Conservation (phyloP, 2,888 invertebrate genomes). For the Cerceris rybyensis region DNA sequence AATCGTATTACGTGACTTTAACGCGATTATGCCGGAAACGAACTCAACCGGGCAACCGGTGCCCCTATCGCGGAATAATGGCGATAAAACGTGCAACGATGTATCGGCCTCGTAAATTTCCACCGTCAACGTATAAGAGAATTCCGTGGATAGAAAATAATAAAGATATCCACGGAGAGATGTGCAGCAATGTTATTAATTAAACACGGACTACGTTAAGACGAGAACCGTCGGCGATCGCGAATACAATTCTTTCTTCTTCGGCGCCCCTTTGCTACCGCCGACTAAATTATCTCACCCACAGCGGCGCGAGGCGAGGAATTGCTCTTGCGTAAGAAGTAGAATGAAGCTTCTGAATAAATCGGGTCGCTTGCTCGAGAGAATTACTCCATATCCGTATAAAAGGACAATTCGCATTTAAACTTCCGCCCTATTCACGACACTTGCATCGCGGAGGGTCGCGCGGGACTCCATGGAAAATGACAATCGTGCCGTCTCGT, state of each 20-base stretch:
- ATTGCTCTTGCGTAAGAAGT: slow-evolving; percentile 52
- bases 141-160: slow-evolving; percentile 24
- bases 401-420: slow-evolving; percentile 41
- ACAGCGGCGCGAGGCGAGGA: slow-evolving; percentile 14
- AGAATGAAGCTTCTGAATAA: slow-evolving; percentile 51
- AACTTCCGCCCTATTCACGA: slow-evolving; percentile 47
- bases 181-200: slow-evolving; percentile 28
- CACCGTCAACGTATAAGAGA: not conserved
- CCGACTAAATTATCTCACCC: slow-evolving; percentile 38
- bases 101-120: not conserved
- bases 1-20: not conserved
- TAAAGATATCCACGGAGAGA: slow-evolving; percentile 20
- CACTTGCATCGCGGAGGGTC: slow-evolving; percentile 23
- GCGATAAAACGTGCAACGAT: not conserved
- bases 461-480: slow-evolving; percentile 39
- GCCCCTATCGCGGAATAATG: not conserved
- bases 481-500: slow-evolving; percentile 49
- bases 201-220: slow-evolving; percentile 26
- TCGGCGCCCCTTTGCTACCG: slow-evolving; percentile 4
- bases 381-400: slow-evolving; percentile 50
- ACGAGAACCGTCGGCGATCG: slow-evolving; percentile 29
- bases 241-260: slow-evolving; percentile 41
- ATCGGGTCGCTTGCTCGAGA: slow-evolving; percentile 55
- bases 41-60: not conserved
- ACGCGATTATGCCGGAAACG: not conserved